phyloP scores from a whole-genome alignment of 2,888 invertebrate genomes.

The Megalurothrips usitatus region DNA sequence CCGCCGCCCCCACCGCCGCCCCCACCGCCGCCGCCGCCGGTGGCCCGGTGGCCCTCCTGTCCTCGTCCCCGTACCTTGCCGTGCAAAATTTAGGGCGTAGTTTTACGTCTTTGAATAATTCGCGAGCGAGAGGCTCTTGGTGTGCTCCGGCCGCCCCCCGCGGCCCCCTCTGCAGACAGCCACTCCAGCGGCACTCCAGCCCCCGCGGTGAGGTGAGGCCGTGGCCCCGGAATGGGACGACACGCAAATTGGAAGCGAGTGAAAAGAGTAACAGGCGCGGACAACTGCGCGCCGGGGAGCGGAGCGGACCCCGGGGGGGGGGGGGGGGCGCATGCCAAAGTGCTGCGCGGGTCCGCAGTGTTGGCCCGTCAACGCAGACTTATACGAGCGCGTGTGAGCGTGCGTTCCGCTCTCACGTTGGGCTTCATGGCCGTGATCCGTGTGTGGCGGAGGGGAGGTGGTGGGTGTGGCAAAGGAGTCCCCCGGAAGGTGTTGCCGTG shows the following conservation, averaged over 20 bases:
- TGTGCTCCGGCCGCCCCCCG: background rate
- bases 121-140: background rate
- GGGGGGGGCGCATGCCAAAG: background rate
- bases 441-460: background rate
- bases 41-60: too few species aligned
- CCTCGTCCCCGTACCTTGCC: background rate
- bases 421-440: slow-evolving; percentile 21
- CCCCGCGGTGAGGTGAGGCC: background rate
- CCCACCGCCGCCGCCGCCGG: background rate
- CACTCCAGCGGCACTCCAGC: background rate
- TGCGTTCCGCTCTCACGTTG: slow-evolving; percentile 12
- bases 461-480: too few species aligned
- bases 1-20: background rate
- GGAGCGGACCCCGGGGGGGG: background rate
- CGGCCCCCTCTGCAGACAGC: background rate
- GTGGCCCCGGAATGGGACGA: background rate
- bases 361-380: background rate
- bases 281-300: too few species aligned
- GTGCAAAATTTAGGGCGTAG: slow-evolving; percentile 22
- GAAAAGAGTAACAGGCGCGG: background rate
- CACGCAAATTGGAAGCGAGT: background rate
- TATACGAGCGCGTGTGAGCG: background rate
- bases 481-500: too few species aligned
- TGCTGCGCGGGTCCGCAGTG: background rate
- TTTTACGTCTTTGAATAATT: slow-evolving; percentile 1